Evolutionary conservation across 2,113 vertebrate species (phyloP), one percentile per base, ranked within the genome.

Genomic region (Hydrolagus affinis): DNA sequence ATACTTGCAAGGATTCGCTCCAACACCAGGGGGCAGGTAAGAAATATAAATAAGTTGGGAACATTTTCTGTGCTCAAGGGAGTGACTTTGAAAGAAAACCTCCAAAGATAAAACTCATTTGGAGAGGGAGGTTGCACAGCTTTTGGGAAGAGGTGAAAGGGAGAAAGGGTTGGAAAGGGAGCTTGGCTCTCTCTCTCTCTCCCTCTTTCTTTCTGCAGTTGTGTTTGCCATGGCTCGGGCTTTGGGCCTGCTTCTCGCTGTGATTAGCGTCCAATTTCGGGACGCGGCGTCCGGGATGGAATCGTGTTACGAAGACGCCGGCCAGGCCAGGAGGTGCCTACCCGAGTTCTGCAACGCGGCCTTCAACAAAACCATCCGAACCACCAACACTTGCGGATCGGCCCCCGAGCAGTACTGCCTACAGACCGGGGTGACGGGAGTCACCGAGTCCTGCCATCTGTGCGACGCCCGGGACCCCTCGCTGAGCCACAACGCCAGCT

Each of bases 281-380:
- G 0, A 7, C 4, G 77, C 60, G 3, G 44, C 6, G 0, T 91
- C 91, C 10, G 94, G 88, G 30, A 93, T 95, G 77, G 91, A 95
- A 11, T 86, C 94, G 57, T 97, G 97, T 86, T 90, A 91, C n/a
- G 92, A 95, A 76, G 89, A 91, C 9, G 89, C 87, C 0, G 95
- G 95, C 0, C 74, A 17, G 23, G 89, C 93, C 0, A 95, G 91
- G 85, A 94, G 92, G 15, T 98, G 96, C 89, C 89, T 96, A 95
- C 96, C 97, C 0, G 93, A 87, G 87, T 98, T 98, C 11, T 95
- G 97, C 91, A 98, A 98, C 0, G 89, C 95, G 0, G 97, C 96
- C 12, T 98, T 98, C 25, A 95, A 94, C 86, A 93, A 92, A 3
- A 91, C 85, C 0, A 94, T 88, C 0, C 78, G 86, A 62, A 93